Base-by-base conservation (phyloP, 2,113 vertebrate species). In the Sminthopsis crassicaudata region DNA sequence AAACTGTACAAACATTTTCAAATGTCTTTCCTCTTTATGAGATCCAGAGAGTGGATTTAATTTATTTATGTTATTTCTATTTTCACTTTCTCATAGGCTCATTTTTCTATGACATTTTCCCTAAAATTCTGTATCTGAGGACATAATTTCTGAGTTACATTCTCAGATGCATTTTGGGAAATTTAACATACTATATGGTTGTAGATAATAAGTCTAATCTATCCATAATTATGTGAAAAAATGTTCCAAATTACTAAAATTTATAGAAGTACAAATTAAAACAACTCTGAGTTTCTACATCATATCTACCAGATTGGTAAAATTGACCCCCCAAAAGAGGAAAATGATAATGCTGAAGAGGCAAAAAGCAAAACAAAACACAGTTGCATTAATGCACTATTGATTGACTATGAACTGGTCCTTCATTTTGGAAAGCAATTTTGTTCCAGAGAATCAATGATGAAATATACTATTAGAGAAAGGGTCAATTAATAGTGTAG, bases 51-150 rank as follows among this genome's bases (percentile, higher is more conserved):
- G 92, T 91, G 48, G 76, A 95, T 94, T 95, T 97, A 92, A 89
- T 57, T 93, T 93, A 91, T n/a, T 92, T 93, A 91, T 53, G 91
- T 52, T 90, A 93, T 51, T 95, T 36, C 91, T 94, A 55, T 46
- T 96, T 95, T 95, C 90, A 91, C 94, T 89, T 95, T 76, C 88
- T 96, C 51, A 27, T 94, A 60, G 60, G 14, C 42, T 96, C 90
- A 93, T 93, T 96, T 96, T 93, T 93, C 92, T 95, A 92, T 93
- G 67, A 84, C n/a, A 42, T 96, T 93, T 91, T 95, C 92, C 46
- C 91, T 94, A 91, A 94, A 96, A 94, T 93, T 96, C 93, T 50
- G 92, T 96, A 60, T 93, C 50, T 91, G 94, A 84, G n/a, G 94
- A 94, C 52, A 93, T 95, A 96, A 90, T 90, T 23, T 53, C 60